These are phyloP conservation scores for Calonectris borealis DNA, from an alignment of 2,113 vertebrate species.

Conservation along the genomic window DNA sequence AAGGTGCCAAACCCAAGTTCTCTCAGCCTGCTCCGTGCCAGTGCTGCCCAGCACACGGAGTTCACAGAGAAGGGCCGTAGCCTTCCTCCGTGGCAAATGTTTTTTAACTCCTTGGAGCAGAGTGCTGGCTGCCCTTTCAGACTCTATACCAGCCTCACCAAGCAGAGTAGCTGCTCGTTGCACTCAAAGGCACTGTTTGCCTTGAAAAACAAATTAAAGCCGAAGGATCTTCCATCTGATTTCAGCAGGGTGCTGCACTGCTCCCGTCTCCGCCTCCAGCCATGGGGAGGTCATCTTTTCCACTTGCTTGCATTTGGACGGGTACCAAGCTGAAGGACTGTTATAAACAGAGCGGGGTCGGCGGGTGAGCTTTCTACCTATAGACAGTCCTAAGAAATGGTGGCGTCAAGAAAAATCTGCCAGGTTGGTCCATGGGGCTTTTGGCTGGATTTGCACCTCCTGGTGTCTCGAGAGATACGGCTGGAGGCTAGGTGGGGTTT, in stretches of 20 bases:
- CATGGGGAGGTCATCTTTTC: background rate
- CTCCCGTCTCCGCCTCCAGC: background rate
- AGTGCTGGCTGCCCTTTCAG: background rate
- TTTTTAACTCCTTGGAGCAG: background rate
- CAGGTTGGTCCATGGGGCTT: background rate
- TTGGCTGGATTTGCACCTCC: background rate
- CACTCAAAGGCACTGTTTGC: background rate
- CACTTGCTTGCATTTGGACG: background rate
- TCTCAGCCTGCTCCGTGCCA: background rate
- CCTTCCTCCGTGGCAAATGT: background rate
- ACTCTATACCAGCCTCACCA: background rate
- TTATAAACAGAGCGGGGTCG: accelerated
- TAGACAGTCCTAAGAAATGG: background rate
- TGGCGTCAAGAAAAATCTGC: background rate
- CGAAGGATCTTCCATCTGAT: background rate
- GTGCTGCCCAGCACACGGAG: accelerated
- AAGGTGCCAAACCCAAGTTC: background rate
- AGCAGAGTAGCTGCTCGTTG: background rate
- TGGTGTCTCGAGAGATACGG: accelerated
- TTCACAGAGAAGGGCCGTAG: background rate
- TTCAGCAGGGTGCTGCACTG: background rate
- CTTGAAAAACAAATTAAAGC: background rate
- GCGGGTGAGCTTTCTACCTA: background rate
- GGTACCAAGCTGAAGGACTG: background rate
- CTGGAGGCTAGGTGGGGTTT: background rate